Percentiles rank a stretch among this genome's conserved stretches.
Conservation (phyloP, 1,140 invertebrate species). For the Latrodectus geometricus region DNA sequence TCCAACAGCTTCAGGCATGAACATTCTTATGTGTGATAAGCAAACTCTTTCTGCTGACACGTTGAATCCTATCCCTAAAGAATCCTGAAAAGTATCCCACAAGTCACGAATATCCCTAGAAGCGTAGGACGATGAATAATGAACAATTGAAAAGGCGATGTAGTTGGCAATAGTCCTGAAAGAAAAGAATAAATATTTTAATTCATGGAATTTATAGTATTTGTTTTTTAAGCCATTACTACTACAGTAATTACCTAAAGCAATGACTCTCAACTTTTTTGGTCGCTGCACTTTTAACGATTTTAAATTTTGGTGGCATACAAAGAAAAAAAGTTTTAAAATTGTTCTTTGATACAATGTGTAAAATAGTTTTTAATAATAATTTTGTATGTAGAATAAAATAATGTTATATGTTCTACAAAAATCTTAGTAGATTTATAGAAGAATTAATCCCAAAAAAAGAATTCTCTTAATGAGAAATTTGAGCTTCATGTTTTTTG, state of each 20-base stretch:
- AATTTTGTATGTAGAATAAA: too few species aligned
- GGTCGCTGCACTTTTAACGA: background rate
- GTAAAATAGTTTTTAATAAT: background rate
- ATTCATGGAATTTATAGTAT: slow-evolving; percentile 26
- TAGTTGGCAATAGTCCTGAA: slow-evolving; percentile 40
- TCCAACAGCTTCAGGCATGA: slow-evolving; percentile 13
- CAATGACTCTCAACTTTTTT: background rate
- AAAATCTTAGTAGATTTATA: too few species aligned
- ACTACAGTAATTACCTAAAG: background rate
- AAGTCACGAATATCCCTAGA: background rate
- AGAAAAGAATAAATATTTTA: slow-evolving; percentile 32
- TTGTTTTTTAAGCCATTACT: background rate
- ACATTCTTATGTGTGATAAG: background rate
- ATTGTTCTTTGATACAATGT: background rate
- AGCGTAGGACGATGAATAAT: background rate
- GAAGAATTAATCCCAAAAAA: too few species aligned
- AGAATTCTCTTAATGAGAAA: too few species aligned
- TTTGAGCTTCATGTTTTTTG: too few species aligned
- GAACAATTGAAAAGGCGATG: slow-evolving; percentile 35
- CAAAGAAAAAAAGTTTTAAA: too few species aligned
- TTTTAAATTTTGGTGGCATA: too few species aligned
- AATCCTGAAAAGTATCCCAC: background rate
- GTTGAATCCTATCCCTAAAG: background rate
- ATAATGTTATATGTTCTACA: too few species aligned
- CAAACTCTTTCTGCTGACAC: background rate